Conservation (phyloP, 2,113 vertebrate genomes). For the Siphamia tubifer region DNA sequence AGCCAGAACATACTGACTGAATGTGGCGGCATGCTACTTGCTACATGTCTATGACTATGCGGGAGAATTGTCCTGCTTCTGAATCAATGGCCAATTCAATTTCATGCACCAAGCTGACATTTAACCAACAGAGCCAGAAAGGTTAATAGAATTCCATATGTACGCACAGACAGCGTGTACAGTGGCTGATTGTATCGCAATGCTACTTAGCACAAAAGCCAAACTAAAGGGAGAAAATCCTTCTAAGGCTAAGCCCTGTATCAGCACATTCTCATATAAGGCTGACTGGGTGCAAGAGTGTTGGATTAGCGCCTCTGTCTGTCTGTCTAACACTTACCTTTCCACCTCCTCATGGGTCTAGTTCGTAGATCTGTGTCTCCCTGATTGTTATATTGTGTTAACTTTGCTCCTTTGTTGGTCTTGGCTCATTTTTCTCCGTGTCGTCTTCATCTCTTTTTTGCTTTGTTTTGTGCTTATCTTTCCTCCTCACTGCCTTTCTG, state of each 20-base stretch:
- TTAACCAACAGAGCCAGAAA: constrained; percentile 71
- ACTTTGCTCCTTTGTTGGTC: background rate
- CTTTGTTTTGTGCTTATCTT: constrained; percentile 4
- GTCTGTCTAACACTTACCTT: constrained; percentile 16
- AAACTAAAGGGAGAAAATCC: constrained; percentile 65
- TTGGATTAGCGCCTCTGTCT: constrained; percentile 37
- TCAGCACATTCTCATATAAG: constrained; percentile 52
- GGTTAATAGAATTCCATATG: constrained; percentile 78
- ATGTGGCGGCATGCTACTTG: constrained; percentile 28
- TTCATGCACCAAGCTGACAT: constrained; percentile 76
- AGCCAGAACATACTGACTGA: constrained; percentile 13
- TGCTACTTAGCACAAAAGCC: constrained; percentile 63
- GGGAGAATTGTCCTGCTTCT: constrained; percentile 55
- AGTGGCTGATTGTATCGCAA: constrained; percentile 65
- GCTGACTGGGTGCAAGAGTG: constrained; percentile 18
- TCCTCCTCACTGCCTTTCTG: background rate
- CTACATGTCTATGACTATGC: constrained; percentile 44
- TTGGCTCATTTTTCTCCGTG: background rate
- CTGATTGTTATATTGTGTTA: constrained; percentile 6
- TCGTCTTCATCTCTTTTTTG: background rate
- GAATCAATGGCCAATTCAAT: constrained; percentile 79
- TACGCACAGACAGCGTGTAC: constrained; percentile 51
- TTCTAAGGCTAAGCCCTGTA: constrained; percentile 52
- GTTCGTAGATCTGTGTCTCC: constrained; percentile 1
- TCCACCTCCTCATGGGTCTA: constrained; percentile 24